Conservation (phyloP, 2,888 invertebrate genomes). For the Rhimphoctona megacephalus region DNA sequence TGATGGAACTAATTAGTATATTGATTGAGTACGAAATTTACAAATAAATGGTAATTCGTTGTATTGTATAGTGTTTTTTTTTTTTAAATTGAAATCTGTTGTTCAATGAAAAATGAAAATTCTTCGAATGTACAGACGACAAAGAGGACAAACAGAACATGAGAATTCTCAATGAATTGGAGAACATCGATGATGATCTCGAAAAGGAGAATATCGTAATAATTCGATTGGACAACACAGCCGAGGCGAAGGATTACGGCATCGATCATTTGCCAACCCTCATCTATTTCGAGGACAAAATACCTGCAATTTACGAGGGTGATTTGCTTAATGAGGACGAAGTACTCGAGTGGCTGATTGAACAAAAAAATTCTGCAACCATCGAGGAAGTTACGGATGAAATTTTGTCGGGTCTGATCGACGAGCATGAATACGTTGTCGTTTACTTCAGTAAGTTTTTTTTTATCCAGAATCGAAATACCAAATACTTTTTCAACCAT, state of each 20-base stretch:
- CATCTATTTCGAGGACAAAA: conserved; percentile 96
- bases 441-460: conserved; percentile 92
- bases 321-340: conserved; percentile 96
- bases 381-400: conserved; percentile 98
- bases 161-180: conserved; percentile 93
- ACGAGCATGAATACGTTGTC: conserved; percentile 97
- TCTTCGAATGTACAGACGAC: conserved; percentile 88
- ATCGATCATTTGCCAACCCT: conserved; percentile 94
- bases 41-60: neutral
- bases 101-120: neutral
- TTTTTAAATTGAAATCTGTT: neutral
- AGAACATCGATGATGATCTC: conserved; percentile 96
- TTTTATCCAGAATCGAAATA: neutral
- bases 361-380: conserved; percentile 95
- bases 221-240: conserved; percentile 95
- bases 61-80: neutral
- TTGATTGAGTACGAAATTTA: neutral
- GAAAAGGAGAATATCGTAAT: conserved; percentile 96
- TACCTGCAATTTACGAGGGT: conserved; percentile 96
- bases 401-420: conserved; percentile 93
- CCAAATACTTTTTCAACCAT: no score
- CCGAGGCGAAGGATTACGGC: conserved; percentile 95
- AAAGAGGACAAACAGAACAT: conserved; percentile 96
- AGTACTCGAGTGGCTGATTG: conserved; percentile 94
- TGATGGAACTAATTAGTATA: neutral